Conservation (phyloP, 2,888 invertebrate species). For the Timandra comae region DNA sequence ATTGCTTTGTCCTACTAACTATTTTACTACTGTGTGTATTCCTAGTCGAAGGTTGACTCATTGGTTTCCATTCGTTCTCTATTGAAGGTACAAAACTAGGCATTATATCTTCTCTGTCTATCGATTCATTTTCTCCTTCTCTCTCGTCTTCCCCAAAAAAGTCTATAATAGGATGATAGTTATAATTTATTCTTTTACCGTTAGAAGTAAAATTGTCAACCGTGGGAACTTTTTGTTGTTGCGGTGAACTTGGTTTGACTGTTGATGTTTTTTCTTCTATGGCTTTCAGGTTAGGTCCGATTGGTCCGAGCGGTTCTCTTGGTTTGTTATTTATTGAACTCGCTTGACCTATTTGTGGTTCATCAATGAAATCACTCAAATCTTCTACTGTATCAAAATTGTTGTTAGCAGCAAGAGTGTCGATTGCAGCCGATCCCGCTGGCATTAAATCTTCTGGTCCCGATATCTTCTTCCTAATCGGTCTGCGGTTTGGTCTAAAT, state of each 20-base stretch:
- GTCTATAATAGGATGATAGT: constrained; percentile 89
- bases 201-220: constrained; percentile 36
- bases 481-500: constrained; percentile 54
- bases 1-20: constrained; percentile 23
- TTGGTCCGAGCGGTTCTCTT: constrained; percentile 47
- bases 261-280: constrained; percentile 38
- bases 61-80: constrained; percentile 72
- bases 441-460: constrained; percentile 59
- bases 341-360: constrained; percentile 42
- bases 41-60: constrained; percentile 48
- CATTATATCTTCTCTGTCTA: constrained; percentile 59
- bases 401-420: constrained; percentile 40
- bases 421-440: constrained; percentile 60
- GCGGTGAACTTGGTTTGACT: constrained; percentile 23
- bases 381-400: constrained; percentile 53
- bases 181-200: constrained; percentile 83
- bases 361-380: constrained; percentile 45
- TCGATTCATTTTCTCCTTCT: constrained; percentile 44
- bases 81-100: constrained; percentile 38
- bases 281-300: constrained; percentile 47
- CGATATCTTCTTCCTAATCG: constrained; percentile 63
- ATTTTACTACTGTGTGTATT: constrained; percentile 27
- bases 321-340: constrained; percentile 25
- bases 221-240: constrained; percentile 31
- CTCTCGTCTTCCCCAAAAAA: constrained; percentile 79